Conservation (phyloP, 2,888 invertebrate species). For the Ochropleura leucogaster region DNA sequence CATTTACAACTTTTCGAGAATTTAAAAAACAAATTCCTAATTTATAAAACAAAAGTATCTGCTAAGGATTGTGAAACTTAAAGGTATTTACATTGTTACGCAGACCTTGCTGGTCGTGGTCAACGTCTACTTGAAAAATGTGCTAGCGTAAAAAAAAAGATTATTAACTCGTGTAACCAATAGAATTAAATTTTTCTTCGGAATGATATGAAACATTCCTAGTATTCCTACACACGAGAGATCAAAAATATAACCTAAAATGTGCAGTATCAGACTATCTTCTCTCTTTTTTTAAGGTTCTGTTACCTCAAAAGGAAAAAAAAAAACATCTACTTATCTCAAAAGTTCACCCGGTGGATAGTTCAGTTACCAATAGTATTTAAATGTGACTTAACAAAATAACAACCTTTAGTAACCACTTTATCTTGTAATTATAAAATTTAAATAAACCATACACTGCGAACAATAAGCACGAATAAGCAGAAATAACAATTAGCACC, state of each 20-base stretch:
- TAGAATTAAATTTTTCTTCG: neutral
- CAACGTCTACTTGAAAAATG: neutral
- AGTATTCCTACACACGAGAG: too few relatives aligned
- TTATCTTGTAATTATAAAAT: slow-evolving; percentile 13
- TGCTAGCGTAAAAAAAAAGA: neutral
- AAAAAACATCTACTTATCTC: neutral
- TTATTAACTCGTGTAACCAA: neutral
- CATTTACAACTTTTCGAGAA: neutral
- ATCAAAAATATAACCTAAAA: neutral
- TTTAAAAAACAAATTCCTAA: neutral
- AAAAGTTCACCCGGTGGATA: neutral
- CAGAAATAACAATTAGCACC: slow-evolving; percentile 47
- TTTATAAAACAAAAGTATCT: neutral
- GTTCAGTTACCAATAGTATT: neutral
- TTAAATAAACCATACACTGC: slow-evolving; percentile 15
- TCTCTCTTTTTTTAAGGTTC: too few relatives aligned
- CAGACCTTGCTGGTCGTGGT: neutral
- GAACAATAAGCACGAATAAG: slow-evolving; percentile 37
- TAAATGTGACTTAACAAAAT: neutral
- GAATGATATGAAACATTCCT: neutral
- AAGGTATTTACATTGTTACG: neutral
- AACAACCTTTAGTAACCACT: neutral
- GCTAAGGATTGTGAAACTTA: neutral
- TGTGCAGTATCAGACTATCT: neutral
- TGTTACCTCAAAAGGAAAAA: too few relatives aligned